Evolutionary conservation across 2,888 invertebrate species (phyloP), one percentile per base, ranked within the genome.

Genomic region (Tethea ocularis): DNA sequence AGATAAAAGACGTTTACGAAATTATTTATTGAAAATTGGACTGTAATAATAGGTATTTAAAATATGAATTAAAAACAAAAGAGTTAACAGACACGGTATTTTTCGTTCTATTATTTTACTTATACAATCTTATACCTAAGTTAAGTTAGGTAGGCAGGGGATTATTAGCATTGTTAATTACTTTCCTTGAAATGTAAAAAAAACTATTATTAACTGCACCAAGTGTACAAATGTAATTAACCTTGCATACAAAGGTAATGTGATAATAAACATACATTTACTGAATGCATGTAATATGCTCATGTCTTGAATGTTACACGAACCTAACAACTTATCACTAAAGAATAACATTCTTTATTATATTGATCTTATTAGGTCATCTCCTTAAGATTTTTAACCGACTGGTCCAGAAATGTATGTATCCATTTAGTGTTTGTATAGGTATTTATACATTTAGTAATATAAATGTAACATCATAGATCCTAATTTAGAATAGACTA

Each of bases 121-220:
- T n/a, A n/a, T n/a, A n/a, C n/a, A n/a, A n/a, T n/a, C n/a, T n/a
- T n/a, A n/a, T n/a, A n/a, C n/a, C n/a, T n/a, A n/a, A n/a, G n/a
- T n/a, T n/a, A n/a, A n/a, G n/a, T n/a, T n/a, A 29, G 29, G 29
- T 29, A 29, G 8, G 29, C 10, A 24, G 1, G 29, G 62, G 61
- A 61, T 57, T 26, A 26, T 68, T 62, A 67, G 60, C 66, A 6
- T 10, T 20, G 46, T 46, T 20, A 46, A 46, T 20, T 46, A 46
- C 46, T 46, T 46, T 20, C 46, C 46, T 46, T 20, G 46, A 20
- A n/a, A 33, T 20, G 15, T 10, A 3, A 20, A 46, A 46, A 41
- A 41, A 41, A 41, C 46, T 46, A 20, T 20, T 46, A 46, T 46
- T 46, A 46, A 46, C 46, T 20, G 46, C 46, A 20, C 3, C 46